A percentile compares a stretch with the other conserved stretches of the same genome.
Evolutionary conservation across 2,888 invertebrate genomes (phyloP).

Genomic region (Cerastoderma edule): DNA sequence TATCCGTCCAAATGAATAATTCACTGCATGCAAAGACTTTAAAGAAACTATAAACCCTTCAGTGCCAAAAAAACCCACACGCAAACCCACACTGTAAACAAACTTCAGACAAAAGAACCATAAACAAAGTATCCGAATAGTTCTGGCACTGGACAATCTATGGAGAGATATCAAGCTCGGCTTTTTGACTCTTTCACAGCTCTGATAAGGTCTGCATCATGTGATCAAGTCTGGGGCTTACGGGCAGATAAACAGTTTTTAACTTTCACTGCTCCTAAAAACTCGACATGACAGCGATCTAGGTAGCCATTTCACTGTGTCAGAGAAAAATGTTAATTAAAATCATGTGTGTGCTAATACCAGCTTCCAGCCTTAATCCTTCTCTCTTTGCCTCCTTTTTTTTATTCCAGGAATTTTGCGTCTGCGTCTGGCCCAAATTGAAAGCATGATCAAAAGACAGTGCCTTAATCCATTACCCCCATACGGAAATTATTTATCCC

Average conservation of each 20-base stretch:
- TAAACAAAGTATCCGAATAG: constrained; percentile 10
- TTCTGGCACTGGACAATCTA: background rate
- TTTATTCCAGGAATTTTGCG: background rate
- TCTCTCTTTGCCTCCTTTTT: background rate
- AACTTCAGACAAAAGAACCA: constrained; percentile 15
- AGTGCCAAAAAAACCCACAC: too few species aligned
- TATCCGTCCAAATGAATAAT: too few species aligned
- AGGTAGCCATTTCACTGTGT: constrained; percentile 26
- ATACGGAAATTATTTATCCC: too few species aligned
- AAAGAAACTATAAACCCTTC: too few species aligned
- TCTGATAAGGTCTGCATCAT: constrained; percentile 13
- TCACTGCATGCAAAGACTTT: too few species aligned
- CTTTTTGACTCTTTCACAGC: background rate
- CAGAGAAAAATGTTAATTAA: constrained; percentile 43
- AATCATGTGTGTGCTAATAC: constrained; percentile 45
- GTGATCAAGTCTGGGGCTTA: background rate
- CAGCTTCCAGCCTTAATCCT: constrained; percentile 29
- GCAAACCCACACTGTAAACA: background rate
- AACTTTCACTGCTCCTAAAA: constrained; percentile 22
- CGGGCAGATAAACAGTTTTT: constrained; percentile 6
- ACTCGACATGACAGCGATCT: constrained; percentile 12
- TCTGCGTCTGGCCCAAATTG: too few species aligned
- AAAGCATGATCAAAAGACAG: too few species aligned
- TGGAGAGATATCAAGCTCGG: background rate
- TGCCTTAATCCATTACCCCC: too few species aligned